Percentiles rank a stretch among this genome's conserved stretches.
phyloP scores from a whole-genome alignment of 1,140 invertebrate species.

The Chrysomallon squamiferum region DNA sequence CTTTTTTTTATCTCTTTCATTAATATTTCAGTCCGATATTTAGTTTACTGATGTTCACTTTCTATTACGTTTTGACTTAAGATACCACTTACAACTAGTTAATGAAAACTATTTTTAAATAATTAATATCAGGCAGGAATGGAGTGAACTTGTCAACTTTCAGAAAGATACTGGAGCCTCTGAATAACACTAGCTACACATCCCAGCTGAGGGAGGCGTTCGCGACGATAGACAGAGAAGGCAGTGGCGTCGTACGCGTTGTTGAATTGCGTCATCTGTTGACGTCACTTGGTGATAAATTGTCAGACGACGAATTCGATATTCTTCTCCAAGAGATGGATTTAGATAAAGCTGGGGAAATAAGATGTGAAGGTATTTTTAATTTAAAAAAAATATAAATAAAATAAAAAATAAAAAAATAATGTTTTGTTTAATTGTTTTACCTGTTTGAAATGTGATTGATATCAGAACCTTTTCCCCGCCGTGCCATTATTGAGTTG shows the following conservation, averaged over 20 bases:
- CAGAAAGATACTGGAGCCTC: slow-evolving; percentile 16
- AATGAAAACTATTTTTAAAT: too few relatives aligned
- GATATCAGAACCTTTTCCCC: too few relatives aligned
- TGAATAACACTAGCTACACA: slow-evolving; percentile 16
- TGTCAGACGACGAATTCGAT: slow-evolving; percentile 83
- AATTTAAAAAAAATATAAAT: too few relatives aligned
- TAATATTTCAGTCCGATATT: too few relatives aligned
- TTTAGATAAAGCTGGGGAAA: slow-evolving; percentile 39
- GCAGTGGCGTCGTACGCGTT: slow-evolving; percentile 92
- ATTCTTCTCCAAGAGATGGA: slow-evolving; percentile 40
- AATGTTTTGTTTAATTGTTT: too few relatives aligned
- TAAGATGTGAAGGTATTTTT: slow-evolving; percentile 40
- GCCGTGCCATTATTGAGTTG: too few relatives aligned
- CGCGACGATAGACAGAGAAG: slow-evolving; percentile 97
- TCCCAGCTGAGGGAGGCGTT: slow-evolving; percentile 78
- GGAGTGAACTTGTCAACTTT: slow-evolving; percentile 23
- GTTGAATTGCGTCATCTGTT: slow-evolving; percentile 96
- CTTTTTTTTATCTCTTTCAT: too few relatives aligned
- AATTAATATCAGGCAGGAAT: slow-evolving; percentile 12
- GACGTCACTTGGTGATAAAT: slow-evolving; percentile 87
- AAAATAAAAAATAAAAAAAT: too few relatives aligned
- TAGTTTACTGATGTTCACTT: too few relatives aligned
- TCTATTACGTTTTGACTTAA: too few relatives aligned
- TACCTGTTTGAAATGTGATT: too few relatives aligned
- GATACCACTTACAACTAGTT: too few relatives aligned